Evolutionary conservation across 2,113 vertebrate genomes (phyloP).

Genomic region (Oxyruncus cristatus): DNA sequence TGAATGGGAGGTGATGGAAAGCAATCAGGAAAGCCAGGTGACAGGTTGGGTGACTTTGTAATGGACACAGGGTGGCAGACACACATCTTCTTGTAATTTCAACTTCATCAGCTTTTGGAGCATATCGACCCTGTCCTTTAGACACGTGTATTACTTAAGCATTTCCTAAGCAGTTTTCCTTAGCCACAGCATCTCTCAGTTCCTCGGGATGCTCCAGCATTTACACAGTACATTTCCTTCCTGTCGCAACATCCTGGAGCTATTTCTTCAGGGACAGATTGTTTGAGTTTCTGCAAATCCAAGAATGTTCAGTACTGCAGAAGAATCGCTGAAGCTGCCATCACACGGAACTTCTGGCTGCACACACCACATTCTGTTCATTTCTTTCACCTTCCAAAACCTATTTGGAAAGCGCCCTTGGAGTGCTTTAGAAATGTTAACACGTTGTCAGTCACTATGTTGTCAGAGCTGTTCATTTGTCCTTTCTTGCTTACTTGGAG

Average conservation of each 20-base stretch:
- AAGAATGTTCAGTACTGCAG: slow-evolving; percentile 28
- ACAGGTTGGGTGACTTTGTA: background rate
- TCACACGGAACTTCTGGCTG: slow-evolving; percentile 19
- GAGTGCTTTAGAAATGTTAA: slow-evolving; percentile 24
- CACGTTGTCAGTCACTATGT: slow-evolving; percentile 41
- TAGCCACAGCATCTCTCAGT: background rate
- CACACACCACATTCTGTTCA: slow-evolving; percentile 30
- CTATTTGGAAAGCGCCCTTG: slow-evolving; percentile 18
- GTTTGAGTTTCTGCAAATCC: slow-evolving; percentile 47
- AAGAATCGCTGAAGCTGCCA: background rate
- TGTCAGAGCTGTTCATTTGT: slow-evolving; percentile 61
- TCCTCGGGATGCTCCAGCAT: background rate
- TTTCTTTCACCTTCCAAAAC: slow-evolving; percentile 51
- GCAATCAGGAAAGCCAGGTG: background rate
- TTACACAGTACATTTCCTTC: slow-evolving; percentile 28
- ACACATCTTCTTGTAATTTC: background rate
- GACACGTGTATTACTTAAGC: background rate
- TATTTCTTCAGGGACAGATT: slow-evolving; percentile 51
- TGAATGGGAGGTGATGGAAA: background rate
- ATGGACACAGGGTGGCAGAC: background rate
- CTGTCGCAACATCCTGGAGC: slow-evolving; percentile 46
- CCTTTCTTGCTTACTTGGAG: slow-evolving; percentile 38
- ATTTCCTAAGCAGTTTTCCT: background rate
- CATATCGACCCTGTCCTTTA: background rate
- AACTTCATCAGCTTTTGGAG: background rate